phyloP scores from a whole-genome alignment of 2,888 invertebrate species.

The Dastarcus helophoroides region DNA sequence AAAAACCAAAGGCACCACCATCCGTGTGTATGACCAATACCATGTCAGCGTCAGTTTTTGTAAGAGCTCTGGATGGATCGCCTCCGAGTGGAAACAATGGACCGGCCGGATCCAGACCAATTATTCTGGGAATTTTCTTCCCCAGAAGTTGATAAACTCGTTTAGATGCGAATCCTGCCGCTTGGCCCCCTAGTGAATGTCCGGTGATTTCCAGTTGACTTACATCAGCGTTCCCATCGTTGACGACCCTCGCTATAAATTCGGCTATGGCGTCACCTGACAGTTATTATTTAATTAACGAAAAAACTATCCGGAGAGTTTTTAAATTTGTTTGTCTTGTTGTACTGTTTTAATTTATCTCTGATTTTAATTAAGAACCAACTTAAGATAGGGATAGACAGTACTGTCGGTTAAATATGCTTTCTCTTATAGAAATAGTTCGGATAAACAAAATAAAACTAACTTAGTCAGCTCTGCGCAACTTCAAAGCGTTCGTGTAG shows the following conservation, averaged over 20 bases:
- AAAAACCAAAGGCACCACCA: constrained; percentile 8
- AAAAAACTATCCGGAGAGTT: neutral
- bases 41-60: constrained; percentile 5
- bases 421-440: too few species aligned
- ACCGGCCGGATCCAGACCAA: constrained; percentile 7
- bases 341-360: neutral
- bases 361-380: too few species aligned
- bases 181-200: constrained; percentile 12
- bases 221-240: neutral
- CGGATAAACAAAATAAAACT: too few species aligned
- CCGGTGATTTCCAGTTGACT: constrained; percentile 7
- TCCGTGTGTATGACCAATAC: constrained; percentile 13
- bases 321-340: neutral
- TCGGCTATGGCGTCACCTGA: constrained; percentile 5
- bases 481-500: too few species aligned
- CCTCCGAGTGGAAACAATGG: constrained; percentile 4
- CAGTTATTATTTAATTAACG: too few species aligned
- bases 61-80: neutral
- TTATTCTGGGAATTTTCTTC: constrained; percentile 5
- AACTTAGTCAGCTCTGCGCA: too few species aligned
- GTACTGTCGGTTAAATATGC: too few species aligned
- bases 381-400: too few species aligned
- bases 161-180: constrained; percentile 11
- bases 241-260: neutral
- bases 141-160: neutral